These are phyloP conservation scores for Diacarnus erythraeanus DNA, from an alignment of 37 sponge, comb jelly and placozoan species.

Conservation along the genomic window DNA sequence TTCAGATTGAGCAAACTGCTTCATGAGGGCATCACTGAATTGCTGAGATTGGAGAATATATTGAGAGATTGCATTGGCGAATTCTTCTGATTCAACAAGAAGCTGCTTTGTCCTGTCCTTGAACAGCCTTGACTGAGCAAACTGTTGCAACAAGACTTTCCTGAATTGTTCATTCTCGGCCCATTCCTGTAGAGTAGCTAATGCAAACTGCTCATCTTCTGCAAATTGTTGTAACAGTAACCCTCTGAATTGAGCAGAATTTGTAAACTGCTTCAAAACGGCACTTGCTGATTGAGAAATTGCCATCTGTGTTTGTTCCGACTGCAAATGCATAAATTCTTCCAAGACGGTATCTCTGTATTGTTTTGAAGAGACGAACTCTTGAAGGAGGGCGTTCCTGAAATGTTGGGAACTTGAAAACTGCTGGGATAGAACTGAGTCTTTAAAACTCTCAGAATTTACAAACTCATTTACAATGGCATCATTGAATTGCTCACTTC, in stretches of 20 bases:
- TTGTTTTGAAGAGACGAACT: not conserved
- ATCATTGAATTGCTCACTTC: not conserved
- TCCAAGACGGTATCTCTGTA: not conserved
- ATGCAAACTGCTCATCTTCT: not conserved
- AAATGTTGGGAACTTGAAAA: not conserved
- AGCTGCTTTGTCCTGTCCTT: not conserved
- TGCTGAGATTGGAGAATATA: not conserved
- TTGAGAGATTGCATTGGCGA: not conserved
- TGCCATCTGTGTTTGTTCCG: not conserved
- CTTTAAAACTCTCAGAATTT: not conserved
- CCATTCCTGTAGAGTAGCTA: not conserved
- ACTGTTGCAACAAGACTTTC: not conserved
- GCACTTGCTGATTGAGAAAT: not conserved
- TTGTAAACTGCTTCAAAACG: not conserved
- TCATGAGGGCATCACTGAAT: not conserved
- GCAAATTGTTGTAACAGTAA: not conserved
- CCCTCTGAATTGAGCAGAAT: not conserved
- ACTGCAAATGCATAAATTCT: not conserved
- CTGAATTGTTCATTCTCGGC: not conserved
- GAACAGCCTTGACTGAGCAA: not conserved
- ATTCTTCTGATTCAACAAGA: not conserved
- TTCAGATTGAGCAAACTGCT: not conserved
- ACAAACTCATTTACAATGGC: not conserved
- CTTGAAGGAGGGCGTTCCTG: not conserved
- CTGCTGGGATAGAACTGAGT: not conserved